Evolutionary conservation across 2,113 vertebrate species (phyloP).

Genomic region (Herpetotheres cachinnans): DNA sequence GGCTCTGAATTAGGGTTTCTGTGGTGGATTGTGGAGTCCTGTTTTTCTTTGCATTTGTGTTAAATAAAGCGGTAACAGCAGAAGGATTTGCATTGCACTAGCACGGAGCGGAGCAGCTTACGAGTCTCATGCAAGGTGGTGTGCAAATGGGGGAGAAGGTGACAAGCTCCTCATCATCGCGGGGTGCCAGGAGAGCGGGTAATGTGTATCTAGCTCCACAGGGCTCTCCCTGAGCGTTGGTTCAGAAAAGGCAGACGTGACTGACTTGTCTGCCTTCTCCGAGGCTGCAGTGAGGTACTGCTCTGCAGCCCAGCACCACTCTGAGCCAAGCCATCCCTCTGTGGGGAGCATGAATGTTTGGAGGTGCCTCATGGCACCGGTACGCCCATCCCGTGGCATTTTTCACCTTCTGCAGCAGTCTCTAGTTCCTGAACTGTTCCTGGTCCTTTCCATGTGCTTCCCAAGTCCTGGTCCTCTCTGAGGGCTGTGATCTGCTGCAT

Average conservation of each 20-base stretch:
- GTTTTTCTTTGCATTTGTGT: not conserved
- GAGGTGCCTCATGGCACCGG: not conserved
- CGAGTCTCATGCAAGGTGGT: fast-evolving
- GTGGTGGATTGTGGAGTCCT: not conserved
- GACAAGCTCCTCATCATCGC: not conserved
- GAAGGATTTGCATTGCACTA: not conserved
- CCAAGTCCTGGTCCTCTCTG: not conserved
- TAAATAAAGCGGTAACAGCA: not conserved
- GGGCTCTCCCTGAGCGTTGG: not conserved
- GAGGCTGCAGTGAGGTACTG: not conserved
- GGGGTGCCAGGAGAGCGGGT: not conserved
- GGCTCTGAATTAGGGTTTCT: not conserved
- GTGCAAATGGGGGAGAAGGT: not conserved
- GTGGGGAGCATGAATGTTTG: not conserved
- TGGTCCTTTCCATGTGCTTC: not conserved
- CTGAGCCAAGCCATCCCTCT: not conserved
- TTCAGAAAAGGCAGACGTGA: not conserved
- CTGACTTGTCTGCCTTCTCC: not conserved
- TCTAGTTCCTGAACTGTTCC: not conserved
- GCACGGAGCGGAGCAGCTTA: not conserved
- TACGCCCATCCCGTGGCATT: not conserved
- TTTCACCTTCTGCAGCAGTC: not conserved
- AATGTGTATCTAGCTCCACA: fast-evolving
- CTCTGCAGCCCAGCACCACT: not conserved
- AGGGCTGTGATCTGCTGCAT: not conserved